Base-by-base conservation (phyloP, 1,140 invertebrate genomes). In the Hyles euphorbiae region DNA sequence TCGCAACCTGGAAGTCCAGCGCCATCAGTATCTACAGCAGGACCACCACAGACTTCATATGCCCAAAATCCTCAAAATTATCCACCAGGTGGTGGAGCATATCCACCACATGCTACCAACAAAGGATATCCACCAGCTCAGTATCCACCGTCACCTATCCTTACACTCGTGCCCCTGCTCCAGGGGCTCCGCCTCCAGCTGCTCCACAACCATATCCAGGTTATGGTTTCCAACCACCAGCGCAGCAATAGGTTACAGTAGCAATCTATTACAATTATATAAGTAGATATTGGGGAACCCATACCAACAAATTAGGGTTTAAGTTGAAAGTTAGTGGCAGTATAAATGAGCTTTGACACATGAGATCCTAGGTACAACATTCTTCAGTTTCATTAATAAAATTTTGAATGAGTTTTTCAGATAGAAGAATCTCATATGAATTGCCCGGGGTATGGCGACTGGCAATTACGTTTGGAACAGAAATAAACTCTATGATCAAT, bases 161-260 rank as follows among this genome's bases (percentile, higher is more conserved):
- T 22, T 90, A 90, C 67, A 78, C 89, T 34, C 70, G 89, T 3
- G 83, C 89, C 5, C 89, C 89, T 1, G 83, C 87, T 9, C 86
- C 88, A 10, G 86, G 86, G 34, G 87, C 83, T n/a, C 88, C 88
- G 2, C 89, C 89, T 0, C 88, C 89, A 6, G 81, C 76, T 44
- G 74, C 74, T 7, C 83, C 89, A 4, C 89, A 90, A 58, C 79
- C 80, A 40, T 90, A 90, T 62, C 87, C 87, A 40, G 89, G 87
- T 9, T 90, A 90, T 62, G 81, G 85, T n/a, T 90, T 89, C 56
- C 89, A 89, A 68, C 88, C 89, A 33, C 86, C 88, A 11, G 81
- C 83, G 44, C 88, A 89, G 62, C 87, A 89, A 61, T 89, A 81
- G 67, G 45, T 53, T 11, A 34, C n/a, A 34, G 4, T 34, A 52